Evolutionary conservation across 1,140 invertebrate genomes (phyloP).

Genomic region (Drosophila nasuta): DNA sequence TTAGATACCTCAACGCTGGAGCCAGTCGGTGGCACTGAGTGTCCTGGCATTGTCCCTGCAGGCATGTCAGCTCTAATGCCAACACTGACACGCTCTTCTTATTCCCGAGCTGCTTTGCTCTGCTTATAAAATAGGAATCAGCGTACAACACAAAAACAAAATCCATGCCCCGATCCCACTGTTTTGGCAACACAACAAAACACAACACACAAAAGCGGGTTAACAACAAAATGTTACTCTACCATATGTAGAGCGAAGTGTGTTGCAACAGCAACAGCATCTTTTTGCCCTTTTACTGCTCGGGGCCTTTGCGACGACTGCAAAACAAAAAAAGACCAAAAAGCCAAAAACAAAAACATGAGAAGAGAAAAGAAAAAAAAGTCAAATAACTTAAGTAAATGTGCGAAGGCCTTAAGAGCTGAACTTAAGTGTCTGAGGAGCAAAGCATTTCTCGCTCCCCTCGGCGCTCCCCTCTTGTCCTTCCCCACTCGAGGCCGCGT

Average conservation of each 20-base stretch:
- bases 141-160: slow-evolving; percentile 57
- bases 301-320: slow-evolving; percentile 52
- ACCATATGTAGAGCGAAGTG: slow-evolving; percentile 11
- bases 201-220: slow-evolving; percentile 21
- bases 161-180: slow-evolving; percentile 42
- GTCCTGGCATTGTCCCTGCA: slow-evolving; percentile 64
- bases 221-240: slow-evolving; percentile 27
- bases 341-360: not conserved
- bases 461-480: slow-evolving; percentile 22
- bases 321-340: slow-evolving; percentile 30
- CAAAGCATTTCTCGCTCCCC: not conserved
- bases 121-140: slow-evolving; percentile 51
- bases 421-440: slow-evolving; percentile 49
- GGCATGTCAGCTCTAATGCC: slow-evolving; percentile 79
- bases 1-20: slow-evolving; percentile 56
- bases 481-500: not conserved
- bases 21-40: slow-evolving; percentile 22
- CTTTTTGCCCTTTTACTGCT: slow-evolving; percentile 68
- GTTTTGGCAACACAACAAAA: slow-evolving; percentile 61
- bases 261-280: slow-evolving; percentile 43
- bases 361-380: slow-evolving; percentile 22
- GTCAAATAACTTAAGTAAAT: slow-evolving; percentile 81
- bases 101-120: slow-evolving; percentile 55
- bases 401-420: slow-evolving; percentile 67
- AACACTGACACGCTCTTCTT: slow-evolving; percentile 73